Base-by-base conservation (phyloP, 2,888 invertebrate genomes). In the Torymus texanus region DNA sequence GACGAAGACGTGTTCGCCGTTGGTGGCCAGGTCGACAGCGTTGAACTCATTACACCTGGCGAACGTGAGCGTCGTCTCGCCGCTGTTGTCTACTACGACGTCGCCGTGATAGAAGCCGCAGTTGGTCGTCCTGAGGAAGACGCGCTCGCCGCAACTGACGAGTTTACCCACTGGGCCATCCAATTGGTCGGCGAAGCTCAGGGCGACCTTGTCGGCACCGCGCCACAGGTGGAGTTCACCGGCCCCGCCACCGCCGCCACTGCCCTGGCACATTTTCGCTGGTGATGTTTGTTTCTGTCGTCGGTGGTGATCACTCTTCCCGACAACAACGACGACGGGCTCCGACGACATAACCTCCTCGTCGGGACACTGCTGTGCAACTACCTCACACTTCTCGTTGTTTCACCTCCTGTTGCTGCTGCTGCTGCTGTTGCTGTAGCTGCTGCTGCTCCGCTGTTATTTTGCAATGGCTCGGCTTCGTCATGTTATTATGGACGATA, bases 21-120 rank as follows among this genome's bases (percentile, higher is more conserved):
- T 92, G 85, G 92, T 92, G 83, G 94, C 93, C 88, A 95, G 92
- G 90, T 94, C 94, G 83, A 93, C 91, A 50, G 93, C 93, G 83
- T 91, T 91, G 82, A 93, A 91, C 80, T 92, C 92, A 8, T 41
- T 41, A 41, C 8, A 4, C 41, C 41, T 41, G 8, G 41, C 41
- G 41, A 41, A 8, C 41, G 41, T 41, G 41, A 41, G 41, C 41
- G 41, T 8, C 41, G 41, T 41, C 41, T 8, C 41, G 41, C 12
- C n/a, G 12, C 3, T 16, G 81, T 91, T 90, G 13, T 91, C 90
- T 29, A 88, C 83, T 68, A 87, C 83, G 18, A 91, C 86, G 72
- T 86, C 84, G 12, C 92, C 92, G 82, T 91, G 88, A 83, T 91
- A 92, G 55, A 92, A 84, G 82, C 87, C 87, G 81, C 88, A 87